Evolutionary conservation across 2,797 vertebrate species (phyloP).

Genomic region (Falco berigora): DNA sequence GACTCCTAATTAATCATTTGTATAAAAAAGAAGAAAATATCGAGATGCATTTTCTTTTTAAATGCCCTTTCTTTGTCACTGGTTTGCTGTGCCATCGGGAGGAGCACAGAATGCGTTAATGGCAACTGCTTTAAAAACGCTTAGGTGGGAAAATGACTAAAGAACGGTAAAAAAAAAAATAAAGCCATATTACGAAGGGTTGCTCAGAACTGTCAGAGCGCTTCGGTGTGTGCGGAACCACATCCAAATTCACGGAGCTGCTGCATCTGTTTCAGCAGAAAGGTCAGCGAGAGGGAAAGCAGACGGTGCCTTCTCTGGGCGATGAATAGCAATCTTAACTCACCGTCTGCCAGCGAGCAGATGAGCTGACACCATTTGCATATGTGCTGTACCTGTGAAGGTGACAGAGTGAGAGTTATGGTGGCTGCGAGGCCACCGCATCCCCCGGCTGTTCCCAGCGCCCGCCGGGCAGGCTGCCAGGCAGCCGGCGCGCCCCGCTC

Average conservation of each 20-base stretch:
- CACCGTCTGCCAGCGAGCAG: conserved; percentile 40
- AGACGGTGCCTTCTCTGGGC: conserved; percentile 18
- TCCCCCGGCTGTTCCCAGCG: neutral
- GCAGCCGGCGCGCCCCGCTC: neutral
- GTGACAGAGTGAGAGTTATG: conserved; percentile 44
- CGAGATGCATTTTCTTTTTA: neutral
- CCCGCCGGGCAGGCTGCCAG: neutral
- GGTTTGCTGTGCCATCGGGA: neutral
- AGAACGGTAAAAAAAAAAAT: neutral
- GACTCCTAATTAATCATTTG: conserved; percentile 20
- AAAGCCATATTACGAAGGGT: neutral
- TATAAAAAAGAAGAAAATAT: neutral
- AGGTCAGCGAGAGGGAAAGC: conserved; percentile 50
- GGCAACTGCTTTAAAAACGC: neutral
- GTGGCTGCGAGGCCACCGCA: neutral
- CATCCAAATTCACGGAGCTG: neutral
- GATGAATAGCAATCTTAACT: conserved; percentile 14
- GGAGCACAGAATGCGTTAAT: neutral
- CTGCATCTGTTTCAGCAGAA: conserved; percentile 20
- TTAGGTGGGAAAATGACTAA: neutral
- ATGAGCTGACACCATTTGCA: conserved; percentile 49
- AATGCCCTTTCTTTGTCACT: neutral
- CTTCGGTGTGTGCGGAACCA: neutral
- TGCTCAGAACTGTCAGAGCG: neutral
- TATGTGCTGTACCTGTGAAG: conserved; percentile 49